phyloP scores from a whole-genome alignment of 2,113 vertebrate species.

The Gobiocypris rarus region DNA sequence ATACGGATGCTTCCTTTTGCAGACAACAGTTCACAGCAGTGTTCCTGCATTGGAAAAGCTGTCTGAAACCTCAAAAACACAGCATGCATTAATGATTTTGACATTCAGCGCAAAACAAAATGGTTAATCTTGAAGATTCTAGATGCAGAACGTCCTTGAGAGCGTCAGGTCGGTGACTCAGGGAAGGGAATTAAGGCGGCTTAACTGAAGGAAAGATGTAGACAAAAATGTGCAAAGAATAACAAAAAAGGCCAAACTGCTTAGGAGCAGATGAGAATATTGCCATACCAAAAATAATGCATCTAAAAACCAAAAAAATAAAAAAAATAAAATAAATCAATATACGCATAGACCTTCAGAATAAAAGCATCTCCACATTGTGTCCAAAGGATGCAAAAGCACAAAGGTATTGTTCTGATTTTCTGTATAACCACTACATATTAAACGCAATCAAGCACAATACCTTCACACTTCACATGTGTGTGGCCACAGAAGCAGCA shows the following conservation, averaged over 20 bases:
- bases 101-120: slow-evolving; percentile 29
- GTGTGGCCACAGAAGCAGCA: background rate
- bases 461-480: background rate
- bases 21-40: slow-evolving; percentile 17
- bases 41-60: background rate
- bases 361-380: background rate
- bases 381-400: background rate
- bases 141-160: background rate
- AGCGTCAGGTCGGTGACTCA: background rate
- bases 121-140: background rate
- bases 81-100: slow-evolving; percentile 44
- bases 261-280: background rate
- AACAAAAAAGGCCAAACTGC: background rate
- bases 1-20: background rate
- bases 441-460: background rate
- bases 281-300: background rate
- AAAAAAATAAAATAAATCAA: too few species aligned
- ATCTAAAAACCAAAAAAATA: background rate
- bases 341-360: background rate
- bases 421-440: background rate
- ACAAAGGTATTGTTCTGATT: background rate
- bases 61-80: background rate
- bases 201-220: background rate
- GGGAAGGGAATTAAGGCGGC: background rate
- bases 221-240: background rate